Base-by-base conservation (phyloP, 2,888 invertebrate species). In the Mesoligia furuncula region DNA sequence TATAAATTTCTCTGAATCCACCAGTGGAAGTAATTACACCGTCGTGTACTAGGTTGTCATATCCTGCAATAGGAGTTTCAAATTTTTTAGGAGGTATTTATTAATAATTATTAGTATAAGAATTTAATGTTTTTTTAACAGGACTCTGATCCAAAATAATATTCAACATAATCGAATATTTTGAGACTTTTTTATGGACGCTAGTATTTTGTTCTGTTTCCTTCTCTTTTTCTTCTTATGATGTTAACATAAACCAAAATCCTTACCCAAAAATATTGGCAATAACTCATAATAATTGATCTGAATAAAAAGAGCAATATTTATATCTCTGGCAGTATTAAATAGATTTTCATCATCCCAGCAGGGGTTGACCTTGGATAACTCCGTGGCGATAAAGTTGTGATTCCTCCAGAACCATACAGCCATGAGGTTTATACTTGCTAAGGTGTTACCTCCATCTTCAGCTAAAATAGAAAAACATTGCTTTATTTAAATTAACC, bases 401-500 rank as follows among this genome's bases (percentile, higher is more conserved):
- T 94, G 94, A 11, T 90, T 85, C 11, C 94, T 89, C 92, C 92
- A 93, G 67, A 90, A 90, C 92, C 91, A 93, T n/a, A 93, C 80
- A 0, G 86, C 71, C 42, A 91, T 65, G 0, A 93, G 61, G 73
- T 94, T 93, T n/a, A 91, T 86, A 17, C 92, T 86, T 2, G 83
- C 86, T 45, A 93, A 68, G 0, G 89, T 88, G 66, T 93, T 93
- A 0, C 85, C 77, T 9, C 89, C 90, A 15, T 88, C 90, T 64
- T 92, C 92, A 74, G 93, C 94, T 94, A 76, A 15, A 84, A 85
- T 62, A 15, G 0, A 48, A 61, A 27, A 61, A 61, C 27, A 24
- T 6, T 5, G 15, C 1, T n/a, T 27, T 42, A 17, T 7, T 3
- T 13, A 13, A 27, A 67, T 24, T 0, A 24, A 68, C 24, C 9